Conservation (phyloP, 2,113 vertebrate species). For the Mormoops blainvillei region DNA sequence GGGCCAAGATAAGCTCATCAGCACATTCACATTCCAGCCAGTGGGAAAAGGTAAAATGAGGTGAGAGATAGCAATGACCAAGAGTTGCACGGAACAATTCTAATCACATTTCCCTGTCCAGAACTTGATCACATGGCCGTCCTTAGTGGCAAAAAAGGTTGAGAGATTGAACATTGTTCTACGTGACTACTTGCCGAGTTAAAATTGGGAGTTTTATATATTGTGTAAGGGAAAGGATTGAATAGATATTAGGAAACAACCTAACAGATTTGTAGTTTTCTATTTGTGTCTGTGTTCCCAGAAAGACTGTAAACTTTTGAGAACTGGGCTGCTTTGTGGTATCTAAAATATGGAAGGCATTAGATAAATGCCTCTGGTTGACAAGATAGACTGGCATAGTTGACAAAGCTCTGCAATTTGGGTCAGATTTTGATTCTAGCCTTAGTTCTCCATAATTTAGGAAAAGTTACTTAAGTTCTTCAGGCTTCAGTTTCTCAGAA, state of each 20-base stretch:
- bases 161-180: background rate
- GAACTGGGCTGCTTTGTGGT: background rate
- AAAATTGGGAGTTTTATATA: background rate
- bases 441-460: background rate
- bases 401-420: background rate
- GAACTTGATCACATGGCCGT: background rate
- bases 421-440: background rate
- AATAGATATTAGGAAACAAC: background rate
- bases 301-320: background rate
- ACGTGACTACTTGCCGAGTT: background rate
- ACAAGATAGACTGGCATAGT: background rate
- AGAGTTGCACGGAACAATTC: background rate
- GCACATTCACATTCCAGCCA: background rate
- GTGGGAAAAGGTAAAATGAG: background rate
- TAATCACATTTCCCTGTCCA: background rate
- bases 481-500: background rate
- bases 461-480: background rate
- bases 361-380: background rate
- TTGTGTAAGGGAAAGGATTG: background rate
- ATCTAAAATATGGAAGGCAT: background rate
- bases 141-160: background rate
- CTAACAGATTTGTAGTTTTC: background rate
- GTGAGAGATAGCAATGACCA: background rate
- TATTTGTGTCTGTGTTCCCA: background rate
- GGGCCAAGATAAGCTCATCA: background rate